Base-by-base conservation (phyloP, 2,888 invertebrate genomes). In the Idaea dimidiata region DNA sequence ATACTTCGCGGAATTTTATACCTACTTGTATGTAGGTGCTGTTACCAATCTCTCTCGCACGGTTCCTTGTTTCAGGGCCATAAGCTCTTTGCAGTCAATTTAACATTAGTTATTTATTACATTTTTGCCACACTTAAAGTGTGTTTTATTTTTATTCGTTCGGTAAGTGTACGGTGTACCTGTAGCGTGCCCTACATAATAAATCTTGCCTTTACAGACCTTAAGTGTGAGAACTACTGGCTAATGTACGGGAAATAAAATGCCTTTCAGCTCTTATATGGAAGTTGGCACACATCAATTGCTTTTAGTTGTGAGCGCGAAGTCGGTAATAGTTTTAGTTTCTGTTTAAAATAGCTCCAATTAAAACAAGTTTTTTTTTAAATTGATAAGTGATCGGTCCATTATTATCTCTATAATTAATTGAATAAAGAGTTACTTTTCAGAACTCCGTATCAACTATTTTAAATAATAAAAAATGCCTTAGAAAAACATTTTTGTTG, bases 41-140 rank as follows among this genome's bases (percentile, higher is more conserved):
- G 63, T 68, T 64, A 71, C 76, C 75, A 77, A 83, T 80, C 77
- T 79, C 77, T 80, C 80, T 79, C 79, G 72, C 70, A 81, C 79
- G 82, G 79, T 82, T 84, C 77, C 76, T 69, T 80, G 78, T 83
- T 88, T 81, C 83, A 77, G 84, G 82, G 74, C 85, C 84, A 86
- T 89, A 88, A 88, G 84, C 81, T 84, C 83, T 88, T 85, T 83
- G 73, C 89, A 88, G 86, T 88, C 89, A 90, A 90, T 90, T 90
- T 88, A 90, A 89, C 88, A 86, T 86, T 79, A 79, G 87, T 83
- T 87, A 89, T 89, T 89, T 89, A 89, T 89, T 86, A 81, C 86
- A 76, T 83, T 84, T 86, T 88, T 84, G 83, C 81, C 80, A 77
- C 83, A 85, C 85, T 87, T 83, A 84, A 81, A 81, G 74, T 78